phyloP scores from a whole-genome alignment of 2,888 invertebrate genomes.

The Dusona sp. region DNA sequence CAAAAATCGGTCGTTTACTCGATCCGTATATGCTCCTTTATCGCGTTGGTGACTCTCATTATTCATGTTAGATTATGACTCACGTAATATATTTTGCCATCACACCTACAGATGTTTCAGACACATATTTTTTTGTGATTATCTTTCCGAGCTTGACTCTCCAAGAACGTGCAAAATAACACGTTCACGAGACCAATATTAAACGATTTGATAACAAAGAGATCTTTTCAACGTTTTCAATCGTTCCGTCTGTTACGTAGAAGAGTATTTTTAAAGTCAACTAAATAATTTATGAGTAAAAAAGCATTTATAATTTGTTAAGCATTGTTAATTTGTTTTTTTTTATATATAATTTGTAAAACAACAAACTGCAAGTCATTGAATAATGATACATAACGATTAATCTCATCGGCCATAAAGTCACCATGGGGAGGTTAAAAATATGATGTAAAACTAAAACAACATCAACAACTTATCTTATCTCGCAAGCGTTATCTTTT shows the following conservation, averaged over 20 bases:
- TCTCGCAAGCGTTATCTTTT: neutral
- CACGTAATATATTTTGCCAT: neutral
- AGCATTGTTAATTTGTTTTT: too few relatives aligned
- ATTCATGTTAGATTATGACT: slow-evolving; percentile 39
- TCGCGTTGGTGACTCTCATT: slow-evolving; percentile 19
- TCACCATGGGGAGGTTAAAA: neutral
- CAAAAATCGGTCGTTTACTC: neutral
- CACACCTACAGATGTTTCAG: slow-evolving; percentile 10
- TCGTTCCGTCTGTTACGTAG: neutral
- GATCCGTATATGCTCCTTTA: slow-evolving; percentile 12
- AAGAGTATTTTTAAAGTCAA: too few relatives aligned
- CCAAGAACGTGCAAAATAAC: slow-evolving; percentile 11
- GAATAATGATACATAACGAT: too few relatives aligned
- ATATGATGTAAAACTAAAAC: neutral
- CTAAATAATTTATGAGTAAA: too few relatives aligned
- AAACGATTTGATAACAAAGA: neutral
- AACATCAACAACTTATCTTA: neutral
- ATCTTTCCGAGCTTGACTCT: neutral
- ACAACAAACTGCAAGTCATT: too few relatives aligned
- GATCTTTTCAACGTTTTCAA: neutral
- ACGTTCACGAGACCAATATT: neutral
- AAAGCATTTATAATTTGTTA: too few relatives aligned
- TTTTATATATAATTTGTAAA: too few relatives aligned
- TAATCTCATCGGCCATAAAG: neutral
- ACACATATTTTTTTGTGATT: neutral